Conservation (phyloP, 2,113 vertebrate species). For the Piprites chloris region DNA sequence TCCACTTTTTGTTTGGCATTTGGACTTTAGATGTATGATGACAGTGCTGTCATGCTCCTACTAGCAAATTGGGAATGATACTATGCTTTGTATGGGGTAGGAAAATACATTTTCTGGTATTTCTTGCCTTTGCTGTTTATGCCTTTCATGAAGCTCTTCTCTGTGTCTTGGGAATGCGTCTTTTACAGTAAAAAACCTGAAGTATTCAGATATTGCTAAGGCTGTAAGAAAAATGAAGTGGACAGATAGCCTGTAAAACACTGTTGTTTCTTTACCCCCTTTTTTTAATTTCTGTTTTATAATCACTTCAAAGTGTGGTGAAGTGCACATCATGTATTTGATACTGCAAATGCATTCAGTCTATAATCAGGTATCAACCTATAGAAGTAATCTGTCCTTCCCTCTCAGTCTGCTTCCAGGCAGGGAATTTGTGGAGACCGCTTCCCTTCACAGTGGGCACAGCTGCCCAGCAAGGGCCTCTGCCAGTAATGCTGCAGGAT, state of each 20-base stretch:
- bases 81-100: background rate
- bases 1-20: background rate
- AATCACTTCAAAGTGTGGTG: background rate
- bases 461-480: background rate
- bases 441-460: background rate
- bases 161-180: background rate
- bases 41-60: background rate
- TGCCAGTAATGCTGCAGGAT: background rate
- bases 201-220: background rate
- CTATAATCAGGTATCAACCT: accelerated
- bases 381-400: background rate
- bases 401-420: background rate
- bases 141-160: background rate
- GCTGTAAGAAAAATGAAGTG: background rate
- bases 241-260: background rate
- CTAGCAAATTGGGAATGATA: background rate
- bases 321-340: accelerated
- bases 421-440: background rate
- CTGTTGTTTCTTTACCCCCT: background rate
- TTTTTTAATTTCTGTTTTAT: background rate
- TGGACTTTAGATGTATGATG: background rate
- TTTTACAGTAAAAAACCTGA: background rate
- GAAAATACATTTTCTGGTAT: background rate
- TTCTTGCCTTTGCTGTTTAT: background rate
- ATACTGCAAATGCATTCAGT: background rate